Percentiles rank a stretch among this genome's conserved stretches.
phyloP scores from a whole-genome alignment of 1,140 invertebrate genomes.

The Caenorhabditis brenneri region DNA sequence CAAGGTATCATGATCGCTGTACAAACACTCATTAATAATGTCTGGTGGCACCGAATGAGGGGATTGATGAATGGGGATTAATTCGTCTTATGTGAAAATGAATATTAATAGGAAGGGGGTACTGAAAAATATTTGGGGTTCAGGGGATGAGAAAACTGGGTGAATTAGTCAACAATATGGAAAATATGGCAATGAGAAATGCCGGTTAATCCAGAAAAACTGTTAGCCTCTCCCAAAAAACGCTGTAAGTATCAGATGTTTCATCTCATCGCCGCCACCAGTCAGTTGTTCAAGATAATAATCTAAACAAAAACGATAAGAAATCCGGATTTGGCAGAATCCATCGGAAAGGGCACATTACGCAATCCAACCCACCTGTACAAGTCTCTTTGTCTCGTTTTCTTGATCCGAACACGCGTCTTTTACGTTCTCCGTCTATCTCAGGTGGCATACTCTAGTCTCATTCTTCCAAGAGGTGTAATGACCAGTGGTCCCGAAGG shows the following conservation, averaged over 20 bases:
- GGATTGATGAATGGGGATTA: neutral
- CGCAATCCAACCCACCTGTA: slow-evolving; percentile 16
- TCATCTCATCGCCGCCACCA: too few species aligned
- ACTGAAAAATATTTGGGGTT: too few species aligned
- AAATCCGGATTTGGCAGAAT: neutral
- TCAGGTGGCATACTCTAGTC: neutral
- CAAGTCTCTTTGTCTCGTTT: neutral
- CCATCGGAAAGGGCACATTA: neutral
- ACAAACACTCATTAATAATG: slow-evolving; percentile 36
- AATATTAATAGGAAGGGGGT: neutral
- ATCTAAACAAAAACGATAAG: slow-evolving; percentile 36
- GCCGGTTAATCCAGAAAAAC: too few species aligned
- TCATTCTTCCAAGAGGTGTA: neutral
- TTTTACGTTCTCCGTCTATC: neutral
- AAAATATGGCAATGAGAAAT: too few species aligned
- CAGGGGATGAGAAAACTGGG: neutral
- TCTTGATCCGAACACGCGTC: slow-evolving; percentile 22
- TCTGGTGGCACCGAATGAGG: neutral
- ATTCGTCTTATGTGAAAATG: neutral
- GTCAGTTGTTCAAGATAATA: neutral
- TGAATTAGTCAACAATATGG: neutral
- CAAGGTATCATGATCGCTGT: slow-evolving; percentile 30
- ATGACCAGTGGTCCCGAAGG: slow-evolving; percentile 13
- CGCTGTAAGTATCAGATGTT: too few species aligned
- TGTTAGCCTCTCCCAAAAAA: too few species aligned